Evolutionary conservation across 2,113 vertebrate species (phyloP).

Genomic region (Ptychochromis oligacanthus): DNA sequence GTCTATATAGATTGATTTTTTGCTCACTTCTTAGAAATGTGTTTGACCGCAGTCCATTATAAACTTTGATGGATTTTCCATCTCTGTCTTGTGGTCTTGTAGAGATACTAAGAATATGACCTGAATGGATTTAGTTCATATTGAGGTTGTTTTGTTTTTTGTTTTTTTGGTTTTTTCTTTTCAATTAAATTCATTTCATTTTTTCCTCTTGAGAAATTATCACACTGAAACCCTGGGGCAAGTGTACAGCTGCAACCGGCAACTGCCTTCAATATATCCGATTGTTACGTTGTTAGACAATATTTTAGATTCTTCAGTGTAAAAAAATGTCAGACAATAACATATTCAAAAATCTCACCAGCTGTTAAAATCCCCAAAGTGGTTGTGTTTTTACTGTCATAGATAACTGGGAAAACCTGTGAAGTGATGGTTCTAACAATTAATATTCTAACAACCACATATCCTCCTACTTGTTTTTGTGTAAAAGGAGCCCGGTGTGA

Average conservation of each 20-base stretch:
- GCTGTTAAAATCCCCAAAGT: neutral
- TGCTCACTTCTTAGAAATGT: neutral
- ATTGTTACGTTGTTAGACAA: neutral
- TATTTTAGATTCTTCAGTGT: neutral
- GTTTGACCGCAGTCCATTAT: neutral
- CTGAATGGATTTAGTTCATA: no score
- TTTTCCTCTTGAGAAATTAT: neutral
- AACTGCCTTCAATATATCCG: neutral
- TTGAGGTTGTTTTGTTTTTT: no score
- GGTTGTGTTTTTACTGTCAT: neutral
- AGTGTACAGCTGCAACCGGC: neutral
- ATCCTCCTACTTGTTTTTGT: no score
- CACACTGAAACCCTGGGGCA: neutral
- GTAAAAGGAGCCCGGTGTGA: no score
- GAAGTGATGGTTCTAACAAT: no score
- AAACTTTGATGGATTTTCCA: neutral
- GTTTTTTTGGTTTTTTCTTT: no score
- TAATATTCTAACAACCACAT: no score
- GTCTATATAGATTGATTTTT: neutral
- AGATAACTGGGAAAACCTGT: neutral
- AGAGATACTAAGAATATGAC: no score
- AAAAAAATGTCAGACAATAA: neutral
- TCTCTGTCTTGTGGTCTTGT: neutral
- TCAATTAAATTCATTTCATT: no score
- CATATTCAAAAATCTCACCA: neutral